Conservation (phyloP, 2,113 vertebrate genomes). For the Protobothrops flavoviridis region DNA sequence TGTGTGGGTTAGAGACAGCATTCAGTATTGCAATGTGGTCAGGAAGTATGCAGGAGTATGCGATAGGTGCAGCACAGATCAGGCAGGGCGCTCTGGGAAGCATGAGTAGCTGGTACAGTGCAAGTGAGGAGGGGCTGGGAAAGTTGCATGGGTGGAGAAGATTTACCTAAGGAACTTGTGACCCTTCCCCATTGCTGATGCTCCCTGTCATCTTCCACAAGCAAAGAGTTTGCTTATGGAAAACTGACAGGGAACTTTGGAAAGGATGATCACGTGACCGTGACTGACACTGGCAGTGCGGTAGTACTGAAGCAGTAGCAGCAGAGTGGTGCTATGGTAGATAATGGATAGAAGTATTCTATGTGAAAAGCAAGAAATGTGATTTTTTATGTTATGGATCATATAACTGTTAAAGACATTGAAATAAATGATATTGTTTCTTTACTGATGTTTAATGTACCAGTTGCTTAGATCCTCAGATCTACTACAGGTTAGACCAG, state of each 20-base stretch:
- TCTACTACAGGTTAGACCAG: not conserved
- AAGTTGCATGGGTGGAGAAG: not conserved
- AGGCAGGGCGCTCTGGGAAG: not conserved
- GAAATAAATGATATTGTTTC: not conserved
- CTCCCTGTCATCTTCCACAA: not conserved
- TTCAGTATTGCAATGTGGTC: not conserved
- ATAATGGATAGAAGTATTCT: not conserved
- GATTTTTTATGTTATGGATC: not conserved
- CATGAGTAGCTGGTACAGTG: not conserved
- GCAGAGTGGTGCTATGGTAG: not conserved
- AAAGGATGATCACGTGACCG: not conserved
- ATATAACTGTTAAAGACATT: not conserved
- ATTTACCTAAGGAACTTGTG: not conserved
- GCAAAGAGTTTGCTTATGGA: not conserved
- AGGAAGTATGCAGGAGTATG: not conserved
- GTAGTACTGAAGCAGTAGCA: not conserved
- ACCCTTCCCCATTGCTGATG: not conserved
- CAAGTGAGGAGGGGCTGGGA: not conserved
- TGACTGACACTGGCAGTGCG: not conserved
- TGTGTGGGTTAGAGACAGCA: not conserved
- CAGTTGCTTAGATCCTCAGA: not conserved
- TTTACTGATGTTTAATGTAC: not conserved
- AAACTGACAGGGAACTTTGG: not conserved
- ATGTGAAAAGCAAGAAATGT: not conserved
- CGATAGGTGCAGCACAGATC: not conserved